Conservation (phyloP, 2,113 vertebrate species). For the Henicopernis longicauda region DNA sequence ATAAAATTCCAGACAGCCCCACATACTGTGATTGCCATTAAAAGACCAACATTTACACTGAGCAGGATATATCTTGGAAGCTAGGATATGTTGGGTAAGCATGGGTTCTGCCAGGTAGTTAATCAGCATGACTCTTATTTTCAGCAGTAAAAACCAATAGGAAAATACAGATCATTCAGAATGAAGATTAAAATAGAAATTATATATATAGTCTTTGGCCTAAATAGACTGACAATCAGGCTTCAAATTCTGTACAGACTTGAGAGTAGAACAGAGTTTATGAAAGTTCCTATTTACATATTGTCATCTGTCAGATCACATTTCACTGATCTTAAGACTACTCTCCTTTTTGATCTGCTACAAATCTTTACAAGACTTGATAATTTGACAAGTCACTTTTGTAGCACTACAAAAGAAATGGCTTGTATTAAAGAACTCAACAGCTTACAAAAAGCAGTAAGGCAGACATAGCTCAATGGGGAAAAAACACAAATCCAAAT, state of each 20-base stretch:
- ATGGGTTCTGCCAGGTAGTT: neutral
- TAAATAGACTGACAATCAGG: neutral
- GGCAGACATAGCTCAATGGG: neutral
- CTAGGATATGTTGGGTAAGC: neutral
- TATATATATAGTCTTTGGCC: neutral
- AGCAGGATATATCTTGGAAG: neutral
- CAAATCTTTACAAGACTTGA: neutral
- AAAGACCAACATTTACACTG: neutral
- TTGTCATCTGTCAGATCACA: neutral
- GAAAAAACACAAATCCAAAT: neutral
- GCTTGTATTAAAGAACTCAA: neutral
- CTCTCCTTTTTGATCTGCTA: neutral
- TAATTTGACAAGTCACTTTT: neutral
- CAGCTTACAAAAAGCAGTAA: neutral
- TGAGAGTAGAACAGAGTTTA: neutral
- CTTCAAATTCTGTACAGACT: neutral
- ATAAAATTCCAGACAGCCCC: neutral
- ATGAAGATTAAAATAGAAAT: neutral
- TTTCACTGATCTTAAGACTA: neutral
- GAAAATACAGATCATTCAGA: neutral
- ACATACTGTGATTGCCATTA: neutral
- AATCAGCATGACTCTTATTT: neutral
- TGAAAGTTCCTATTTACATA: neutral
- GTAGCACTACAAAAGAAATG: neutral
- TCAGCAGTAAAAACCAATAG: neutral